phyloP scores from a whole-genome alignment of 2,888 invertebrate genomes.

The Phyto melanocephala region DNA sequence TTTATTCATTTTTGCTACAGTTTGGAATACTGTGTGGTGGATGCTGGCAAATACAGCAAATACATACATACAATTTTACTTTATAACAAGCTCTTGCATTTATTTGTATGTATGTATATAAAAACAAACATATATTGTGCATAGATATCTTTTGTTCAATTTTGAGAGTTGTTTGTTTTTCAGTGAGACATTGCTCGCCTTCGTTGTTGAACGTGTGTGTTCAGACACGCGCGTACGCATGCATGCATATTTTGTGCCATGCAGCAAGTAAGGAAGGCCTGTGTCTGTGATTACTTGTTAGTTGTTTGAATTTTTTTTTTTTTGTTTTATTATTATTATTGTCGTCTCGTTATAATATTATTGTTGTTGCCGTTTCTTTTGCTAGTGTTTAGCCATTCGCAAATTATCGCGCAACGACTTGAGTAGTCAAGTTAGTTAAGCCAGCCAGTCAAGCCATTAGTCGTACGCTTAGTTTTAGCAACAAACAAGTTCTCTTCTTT shows the following conservation, averaged over 20 bases:
- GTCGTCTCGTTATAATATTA: slow-evolving; percentile 38
- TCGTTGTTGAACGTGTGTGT: slow-evolving; percentile 61
- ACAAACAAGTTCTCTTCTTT: slow-evolving; percentile 49
- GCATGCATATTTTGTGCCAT: slow-evolving; percentile 57
- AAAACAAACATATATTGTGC: slow-evolving; percentile 1
- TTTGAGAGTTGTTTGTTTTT: slow-evolving; percentile 56
- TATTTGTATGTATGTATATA: not conserved
- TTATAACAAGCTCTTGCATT: not conserved
- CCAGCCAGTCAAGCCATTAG: slow-evolving; percentile 57
- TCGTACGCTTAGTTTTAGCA: slow-evolving; percentile 59
- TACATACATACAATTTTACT: not conserved
- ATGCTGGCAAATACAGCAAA: slow-evolving; percentile 24
- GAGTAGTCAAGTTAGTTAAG: slow-evolving; percentile 58
- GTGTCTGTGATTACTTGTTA: slow-evolving; percentile 55
- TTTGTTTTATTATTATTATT: slow-evolving; percentile 32
- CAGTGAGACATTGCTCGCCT: slow-evolving; percentile 60
- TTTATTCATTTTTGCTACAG: not conserved
- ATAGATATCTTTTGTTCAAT: slow-evolving; percentile 54
- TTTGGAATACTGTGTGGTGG: slow-evolving; percentile 14
- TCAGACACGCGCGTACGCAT: slow-evolving; percentile 62
- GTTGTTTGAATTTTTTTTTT: slow-evolving; percentile 38
- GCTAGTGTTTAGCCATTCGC: slow-evolving; percentile 57
- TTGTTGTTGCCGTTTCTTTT: slow-evolving; percentile 47
- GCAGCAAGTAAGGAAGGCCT: slow-evolving; percentile 57
- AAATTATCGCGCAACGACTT: slow-evolving; percentile 61